Evolutionary conservation across 2,797 vertebrate genomes (phyloP).

Genomic region (Toxotes lorentzi): DNA sequence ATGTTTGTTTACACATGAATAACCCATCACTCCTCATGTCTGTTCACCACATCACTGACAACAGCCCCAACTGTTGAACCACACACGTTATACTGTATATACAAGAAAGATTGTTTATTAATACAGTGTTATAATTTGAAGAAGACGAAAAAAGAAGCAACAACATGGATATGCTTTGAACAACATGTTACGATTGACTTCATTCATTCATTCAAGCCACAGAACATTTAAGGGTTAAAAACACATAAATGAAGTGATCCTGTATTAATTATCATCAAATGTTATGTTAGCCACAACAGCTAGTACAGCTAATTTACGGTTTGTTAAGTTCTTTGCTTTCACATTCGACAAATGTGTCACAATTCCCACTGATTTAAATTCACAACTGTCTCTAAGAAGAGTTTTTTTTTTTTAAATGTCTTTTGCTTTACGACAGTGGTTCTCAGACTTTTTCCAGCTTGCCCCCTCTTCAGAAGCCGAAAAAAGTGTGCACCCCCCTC

Average conservation of each 20-base stretch:
- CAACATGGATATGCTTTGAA: background rate
- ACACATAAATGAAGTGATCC: background rate
- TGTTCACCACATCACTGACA: constrained; percentile 33
- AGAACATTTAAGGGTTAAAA: background rate
- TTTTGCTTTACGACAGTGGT: no score
- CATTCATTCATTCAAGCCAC: background rate
- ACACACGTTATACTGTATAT: constrained; percentile 40
- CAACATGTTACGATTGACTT: background rate
- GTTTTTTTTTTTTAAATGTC: no score
- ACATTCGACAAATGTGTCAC: background rate
- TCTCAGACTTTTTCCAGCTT: no score
- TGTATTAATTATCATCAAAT: background rate
- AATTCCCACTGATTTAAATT: background rate
- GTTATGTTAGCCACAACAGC: background rate
- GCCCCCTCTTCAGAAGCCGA: no score
- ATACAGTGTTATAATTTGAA: constrained; percentile 12
- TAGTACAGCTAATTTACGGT: background rate
- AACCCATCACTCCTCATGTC: constrained; percentile 68
- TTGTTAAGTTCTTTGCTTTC: background rate
- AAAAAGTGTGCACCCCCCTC: no score
- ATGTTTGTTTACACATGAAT: constrained; percentile 79
- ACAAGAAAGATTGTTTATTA: constrained; percentile 12
- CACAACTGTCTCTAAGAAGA: no score
- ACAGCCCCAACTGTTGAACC: constrained; percentile 64
- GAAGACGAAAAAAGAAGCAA: constrained; percentile 1